These are phyloP conservation scores for Anodontia alba DNA, from an alignment of 2,888 invertebrate species.

Conservation along the genomic window DNA sequence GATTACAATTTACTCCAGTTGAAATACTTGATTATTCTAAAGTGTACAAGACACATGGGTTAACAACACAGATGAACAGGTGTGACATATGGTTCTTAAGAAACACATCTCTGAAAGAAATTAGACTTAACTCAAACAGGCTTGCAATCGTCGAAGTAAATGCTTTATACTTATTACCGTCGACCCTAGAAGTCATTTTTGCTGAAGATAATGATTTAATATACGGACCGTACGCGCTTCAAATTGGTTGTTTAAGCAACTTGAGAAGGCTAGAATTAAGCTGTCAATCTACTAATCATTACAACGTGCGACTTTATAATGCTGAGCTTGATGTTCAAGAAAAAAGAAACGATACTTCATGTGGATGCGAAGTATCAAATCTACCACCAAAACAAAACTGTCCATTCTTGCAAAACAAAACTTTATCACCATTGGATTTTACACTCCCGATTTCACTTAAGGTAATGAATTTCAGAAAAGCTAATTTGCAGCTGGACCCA, in stretches of 20 bases:
- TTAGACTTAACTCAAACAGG: not conserved
- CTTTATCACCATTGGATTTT: too few species aligned
- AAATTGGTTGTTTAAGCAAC: not conserved
- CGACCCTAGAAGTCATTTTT: not conserved
- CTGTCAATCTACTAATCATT: not conserved
- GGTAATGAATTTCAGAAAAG: too few species aligned
- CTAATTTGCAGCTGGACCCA: too few species aligned
- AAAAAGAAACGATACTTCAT: not conserved
- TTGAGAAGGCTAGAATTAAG: not conserved
- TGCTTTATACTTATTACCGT: not conserved
- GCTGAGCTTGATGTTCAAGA: not conserved
- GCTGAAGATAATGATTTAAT: not conserved
- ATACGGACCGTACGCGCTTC: not conserved
- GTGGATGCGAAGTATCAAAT: not conserved
- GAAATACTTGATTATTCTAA: slow-evolving; percentile 5
- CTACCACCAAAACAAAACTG: not conserved
- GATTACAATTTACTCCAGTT: not conserved
- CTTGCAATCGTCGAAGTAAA: not conserved
- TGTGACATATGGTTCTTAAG: not conserved
- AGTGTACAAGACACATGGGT: not conserved
- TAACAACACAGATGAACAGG: not conserved
- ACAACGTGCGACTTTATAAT: not conserved
- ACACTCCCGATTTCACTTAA: too few species aligned
- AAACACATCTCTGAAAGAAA: not conserved
- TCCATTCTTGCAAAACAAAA: not conserved